These are phyloP conservation scores for Congeria kusceri DNA, from an alignment of 2,888 invertebrate species.

Conservation along the genomic window DNA sequence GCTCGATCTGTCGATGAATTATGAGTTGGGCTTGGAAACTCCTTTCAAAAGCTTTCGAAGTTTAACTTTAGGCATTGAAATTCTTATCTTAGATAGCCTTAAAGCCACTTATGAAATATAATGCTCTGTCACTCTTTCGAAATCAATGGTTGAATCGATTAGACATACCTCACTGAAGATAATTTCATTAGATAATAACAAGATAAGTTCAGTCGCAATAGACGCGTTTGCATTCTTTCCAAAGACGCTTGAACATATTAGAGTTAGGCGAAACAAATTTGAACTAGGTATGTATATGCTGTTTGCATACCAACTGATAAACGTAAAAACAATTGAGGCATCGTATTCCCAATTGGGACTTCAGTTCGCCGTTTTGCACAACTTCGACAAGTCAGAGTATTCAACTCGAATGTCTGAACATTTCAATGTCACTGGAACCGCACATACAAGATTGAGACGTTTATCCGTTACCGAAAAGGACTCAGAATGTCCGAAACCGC, in stretches of 20 bases:
- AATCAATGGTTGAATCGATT: constrained; percentile 1
- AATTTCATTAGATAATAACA: constrained; percentile 29
- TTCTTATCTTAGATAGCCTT: constrained; percentile 5
- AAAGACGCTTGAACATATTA: constrained; percentile 8
- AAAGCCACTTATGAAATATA: neutral
- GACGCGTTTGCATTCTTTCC: constrained; percentile 16
- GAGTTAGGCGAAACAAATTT: constrained; percentile 25
- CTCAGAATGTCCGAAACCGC: no score
- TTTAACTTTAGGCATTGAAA: neutral
- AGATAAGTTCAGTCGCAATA: constrained; percentile 2
- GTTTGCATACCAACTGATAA: constrained; percentile 6
- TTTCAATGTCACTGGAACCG: no score
- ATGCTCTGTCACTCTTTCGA: neutral
- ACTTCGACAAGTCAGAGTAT: neutral
- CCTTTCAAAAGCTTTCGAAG: neutral
- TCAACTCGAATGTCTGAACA: no score
- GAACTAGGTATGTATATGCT: constrained; percentile 28
- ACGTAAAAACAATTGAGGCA: constrained; percentile 16
- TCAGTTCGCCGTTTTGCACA: neutral
- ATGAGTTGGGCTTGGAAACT: neutral
- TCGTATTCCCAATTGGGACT: constrained; percentile 33
- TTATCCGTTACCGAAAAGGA: no score
- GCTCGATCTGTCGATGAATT: constrained; percentile 39
- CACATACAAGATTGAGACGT: no score
- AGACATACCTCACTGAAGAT: constrained; percentile 11